phyloP scores from a whole-genome alignment of 2,888 invertebrate genomes.

The Pammene aurita region DNA sequence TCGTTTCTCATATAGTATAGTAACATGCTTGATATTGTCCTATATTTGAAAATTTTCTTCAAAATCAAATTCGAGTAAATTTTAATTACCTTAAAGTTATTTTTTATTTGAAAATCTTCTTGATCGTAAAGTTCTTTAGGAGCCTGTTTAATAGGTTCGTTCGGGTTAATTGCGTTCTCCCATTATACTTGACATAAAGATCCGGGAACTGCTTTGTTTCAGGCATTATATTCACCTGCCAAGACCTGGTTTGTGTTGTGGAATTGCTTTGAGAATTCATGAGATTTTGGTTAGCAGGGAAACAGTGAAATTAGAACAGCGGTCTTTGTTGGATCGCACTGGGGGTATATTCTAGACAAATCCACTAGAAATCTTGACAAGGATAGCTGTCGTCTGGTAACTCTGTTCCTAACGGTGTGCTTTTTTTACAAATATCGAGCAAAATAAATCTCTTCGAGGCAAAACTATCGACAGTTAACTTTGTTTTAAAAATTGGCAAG shows the following conservation, averaged over 20 bases:
- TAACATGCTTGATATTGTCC: too few species aligned
- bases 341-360: background rate
- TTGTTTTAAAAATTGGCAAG: too few species aligned
- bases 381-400: too few species aligned
- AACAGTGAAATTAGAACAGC: background rate
- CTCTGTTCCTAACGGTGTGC: too few species aligned
- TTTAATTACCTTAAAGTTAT: too few species aligned
- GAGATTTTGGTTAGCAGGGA: conserved; percentile 2
- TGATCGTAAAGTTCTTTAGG: conserved; percentile 11
- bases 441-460: too few species aligned
- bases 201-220: conserved; percentile 23
- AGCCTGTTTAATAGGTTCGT: conserved; percentile 30
- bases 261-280: conserved; percentile 28
- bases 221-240: conserved; percentile 9
- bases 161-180: conserved; percentile 37
- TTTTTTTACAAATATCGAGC: too few species aligned
- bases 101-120: background rate
- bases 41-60: too few species aligned
- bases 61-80: background rate
- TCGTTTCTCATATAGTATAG: background rate
- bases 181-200: conserved; percentile 39
- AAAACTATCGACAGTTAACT: too few species aligned
- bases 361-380: too few species aligned
- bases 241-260: conserved; percentile 1
- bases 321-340: background rate